A percentile compares a stretch with the other conserved stretches of the same genome.
These are phyloP conservation scores for Zaprionus davidi DNA, from an alignment of 1,140 invertebrate genomes.

Conservation along the genomic window DNA sequence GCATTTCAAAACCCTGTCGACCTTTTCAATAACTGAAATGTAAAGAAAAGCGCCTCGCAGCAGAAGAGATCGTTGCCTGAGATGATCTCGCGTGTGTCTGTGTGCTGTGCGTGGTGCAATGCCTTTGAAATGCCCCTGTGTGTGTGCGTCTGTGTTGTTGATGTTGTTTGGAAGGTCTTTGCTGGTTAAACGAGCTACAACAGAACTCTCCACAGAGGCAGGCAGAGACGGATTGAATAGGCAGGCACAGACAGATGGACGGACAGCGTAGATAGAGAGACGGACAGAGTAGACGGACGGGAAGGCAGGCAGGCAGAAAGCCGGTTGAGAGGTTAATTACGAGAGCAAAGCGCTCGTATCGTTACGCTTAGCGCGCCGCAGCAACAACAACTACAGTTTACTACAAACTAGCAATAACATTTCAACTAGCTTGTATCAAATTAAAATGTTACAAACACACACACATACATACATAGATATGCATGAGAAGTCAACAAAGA, in stretches of 20 bases:
- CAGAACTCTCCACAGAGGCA: background rate
- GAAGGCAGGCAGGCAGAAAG: conserved; percentile 64
- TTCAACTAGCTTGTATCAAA: conserved; percentile 42
- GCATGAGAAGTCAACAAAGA: conserved; percentile 41
- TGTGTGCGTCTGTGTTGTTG: conserved; percentile 8
- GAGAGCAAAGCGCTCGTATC: conserved; percentile 75
- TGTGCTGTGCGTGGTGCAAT: conserved; percentile 23
- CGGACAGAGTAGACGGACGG: conserved; percentile 22
- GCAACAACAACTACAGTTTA: conserved; percentile 1
- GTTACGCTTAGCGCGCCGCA: conserved; percentile 70
- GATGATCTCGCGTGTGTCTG: background rate
- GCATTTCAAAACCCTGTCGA: conserved; percentile 7
- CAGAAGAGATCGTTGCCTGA: conserved; percentile 6
- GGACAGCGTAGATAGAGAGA: conserved; percentile 12
- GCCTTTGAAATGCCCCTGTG: conserved; percentile 46
- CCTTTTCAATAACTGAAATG: conserved; percentile 33
- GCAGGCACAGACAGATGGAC: conserved; percentile 5
- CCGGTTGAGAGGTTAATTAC: conserved; percentile 81
- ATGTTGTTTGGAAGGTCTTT: conserved; percentile 49
- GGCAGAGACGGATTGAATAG: conserved; percentile 18
- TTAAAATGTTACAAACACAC: conserved; percentile 35
- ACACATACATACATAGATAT: background rate
- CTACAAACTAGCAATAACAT: conserved; percentile 38
- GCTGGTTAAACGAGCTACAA: conserved; percentile 57
- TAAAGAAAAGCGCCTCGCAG: conserved; percentile 20